Base-by-base conservation (phyloP, 2,797 vertebrate genomes). In the Apodemus agrarius region DNA sequence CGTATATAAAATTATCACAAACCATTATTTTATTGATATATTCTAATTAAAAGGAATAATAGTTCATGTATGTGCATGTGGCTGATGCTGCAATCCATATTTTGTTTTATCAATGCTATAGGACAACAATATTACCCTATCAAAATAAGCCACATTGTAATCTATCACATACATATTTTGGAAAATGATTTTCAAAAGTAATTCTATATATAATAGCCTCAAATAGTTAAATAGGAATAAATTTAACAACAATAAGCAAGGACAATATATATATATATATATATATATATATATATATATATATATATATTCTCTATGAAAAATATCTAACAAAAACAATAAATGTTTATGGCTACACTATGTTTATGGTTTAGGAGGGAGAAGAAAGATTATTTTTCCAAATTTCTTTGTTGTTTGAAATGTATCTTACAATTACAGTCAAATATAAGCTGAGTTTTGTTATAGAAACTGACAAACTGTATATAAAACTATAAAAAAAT, bases 121-220 rank as follows among this genome's bases (percentile, higher is more conserved):
- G 29, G 5, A 63, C 31, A 82, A 63, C 2, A 82, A 69, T 61
- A 93, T 87, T 95, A 82, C 34, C 49, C 6, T 46, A 75, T 59
- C 19, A 81, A 69, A 81, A 79, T 52, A 86, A 31, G 40, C 13
- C 76, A 3, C 31, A 72, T 88, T 93, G 59, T 63, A 63, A 52
- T 78, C 11, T 72, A 37, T 11, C 14, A 78, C 21, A 52, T 52
- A 90, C 22, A 81, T 37, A 4, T 21, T 88, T 78, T 57, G 24
- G 19, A 72, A 91, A 90, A 57, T 72, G n/a, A 90, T 63, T 90
- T 76, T 37, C 19, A 88, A 78, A 90, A 83, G 21, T 14, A 93
- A 63, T 82, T 69, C 34, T 52, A 72, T 31, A 79, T 63, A 61
- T 6, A 82, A 63, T 34, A 94, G 13, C 22, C 40, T 82, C 22